phyloP scores from a whole-genome alignment of 2,113 vertebrate genomes.

The Anser brachyrhynchus region DNA sequence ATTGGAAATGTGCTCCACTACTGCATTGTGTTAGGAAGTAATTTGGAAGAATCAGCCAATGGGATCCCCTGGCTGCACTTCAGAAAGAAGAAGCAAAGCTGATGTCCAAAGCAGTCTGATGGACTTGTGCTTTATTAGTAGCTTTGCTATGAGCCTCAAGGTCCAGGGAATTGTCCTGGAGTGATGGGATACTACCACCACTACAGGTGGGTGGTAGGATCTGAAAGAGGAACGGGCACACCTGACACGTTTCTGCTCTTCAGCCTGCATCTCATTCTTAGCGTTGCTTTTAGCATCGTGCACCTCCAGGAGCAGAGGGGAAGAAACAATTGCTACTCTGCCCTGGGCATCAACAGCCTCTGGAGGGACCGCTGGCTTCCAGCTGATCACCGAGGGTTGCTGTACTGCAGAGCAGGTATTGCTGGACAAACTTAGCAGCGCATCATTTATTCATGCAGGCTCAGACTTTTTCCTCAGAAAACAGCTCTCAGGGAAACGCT shows the following conservation, averaged over 20 bases:
- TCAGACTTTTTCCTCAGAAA: background rate
- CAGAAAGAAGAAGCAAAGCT: conserved; percentile 13
- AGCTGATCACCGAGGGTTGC: background rate
- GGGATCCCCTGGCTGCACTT: background rate
- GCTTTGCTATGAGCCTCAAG: background rate
- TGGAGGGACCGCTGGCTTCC: background rate
- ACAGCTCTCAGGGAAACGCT: background rate
- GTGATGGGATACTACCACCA: background rate
- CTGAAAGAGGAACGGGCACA: background rate
- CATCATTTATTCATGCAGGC: conserved; percentile 26
- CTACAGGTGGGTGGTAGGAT: background rate
- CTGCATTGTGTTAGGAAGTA: conserved; percentile 51
- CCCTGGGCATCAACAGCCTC: background rate
- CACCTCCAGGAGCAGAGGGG: background rate
- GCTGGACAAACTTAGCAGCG: background rate
- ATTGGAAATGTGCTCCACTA: conserved; percentile 61
- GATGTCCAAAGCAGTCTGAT: background rate
- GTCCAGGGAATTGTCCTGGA: background rate
- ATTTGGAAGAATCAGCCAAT: conserved; percentile 38
- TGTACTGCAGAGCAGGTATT: background rate
- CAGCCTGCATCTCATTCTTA: background rate
- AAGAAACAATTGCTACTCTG: background rate
- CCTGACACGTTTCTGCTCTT: background rate
- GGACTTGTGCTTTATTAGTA: background rate
- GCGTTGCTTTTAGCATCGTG: background rate